Conservation (phyloP, 1,140 invertebrate species). For the Pachypeltis micranthus region DNA sequence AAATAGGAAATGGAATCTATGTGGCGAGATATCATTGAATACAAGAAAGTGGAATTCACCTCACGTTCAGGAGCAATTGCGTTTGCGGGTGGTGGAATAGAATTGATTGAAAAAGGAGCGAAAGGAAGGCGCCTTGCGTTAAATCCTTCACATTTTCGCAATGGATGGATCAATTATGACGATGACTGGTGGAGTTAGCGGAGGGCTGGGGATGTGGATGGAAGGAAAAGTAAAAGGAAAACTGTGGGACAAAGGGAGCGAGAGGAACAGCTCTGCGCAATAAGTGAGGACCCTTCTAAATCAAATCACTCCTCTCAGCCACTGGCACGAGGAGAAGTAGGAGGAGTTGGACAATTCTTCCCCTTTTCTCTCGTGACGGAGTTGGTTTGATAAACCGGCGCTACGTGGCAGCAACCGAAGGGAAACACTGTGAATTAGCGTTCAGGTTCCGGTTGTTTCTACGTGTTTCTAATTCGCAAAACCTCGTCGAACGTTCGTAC, state of each 20-base stretch:
- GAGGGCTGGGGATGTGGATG: background rate
- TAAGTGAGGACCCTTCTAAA: conserved; percentile 1
- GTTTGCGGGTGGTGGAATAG: too few species aligned
- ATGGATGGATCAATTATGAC: conserved; percentile 6
- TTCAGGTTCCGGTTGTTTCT: background rate
- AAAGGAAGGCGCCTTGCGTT: background rate
- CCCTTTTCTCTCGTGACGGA: background rate
- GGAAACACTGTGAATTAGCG: background rate
- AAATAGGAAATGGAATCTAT: too few species aligned
- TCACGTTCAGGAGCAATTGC: too few species aligned
- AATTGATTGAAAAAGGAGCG: too few species aligned
- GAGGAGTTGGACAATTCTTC: background rate
- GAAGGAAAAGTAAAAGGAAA: too few species aligned
- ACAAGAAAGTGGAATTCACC: too few species aligned
- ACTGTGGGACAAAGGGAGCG: too few species aligned
- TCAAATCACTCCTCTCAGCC: background rate
- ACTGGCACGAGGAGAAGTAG: background rate
- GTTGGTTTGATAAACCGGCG: background rate
- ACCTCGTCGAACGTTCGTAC: background rate
- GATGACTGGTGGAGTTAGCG: background rate
- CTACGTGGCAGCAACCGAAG: background rate
- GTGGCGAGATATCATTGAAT: too few species aligned
- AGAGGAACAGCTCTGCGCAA: too few species aligned
- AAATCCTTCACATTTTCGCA: background rate
- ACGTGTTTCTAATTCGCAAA: conserved; percentile 1